These are phyloP conservation scores for Acromyrmex echinatior DNA, from an alignment of 1,140 invertebrate species.

Conservation along the genomic window DNA sequence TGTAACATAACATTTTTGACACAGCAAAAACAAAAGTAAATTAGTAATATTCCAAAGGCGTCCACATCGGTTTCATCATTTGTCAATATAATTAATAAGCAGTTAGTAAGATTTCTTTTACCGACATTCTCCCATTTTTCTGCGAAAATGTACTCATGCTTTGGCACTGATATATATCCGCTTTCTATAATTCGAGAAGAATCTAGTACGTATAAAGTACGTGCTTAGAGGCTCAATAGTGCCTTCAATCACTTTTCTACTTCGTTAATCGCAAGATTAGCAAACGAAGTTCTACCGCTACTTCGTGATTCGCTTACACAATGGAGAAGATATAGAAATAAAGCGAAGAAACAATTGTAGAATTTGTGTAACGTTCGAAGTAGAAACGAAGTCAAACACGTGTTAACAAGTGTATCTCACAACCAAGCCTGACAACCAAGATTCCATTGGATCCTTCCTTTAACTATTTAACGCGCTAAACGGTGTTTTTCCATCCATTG, in stretches of 20 bases:
- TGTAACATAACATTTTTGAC: background rate
- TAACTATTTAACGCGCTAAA: constrained; percentile 14
- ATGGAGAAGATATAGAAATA: background rate
- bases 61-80: background rate
- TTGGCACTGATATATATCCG: background rate
- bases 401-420: background rate
- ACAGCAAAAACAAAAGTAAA: background rate
- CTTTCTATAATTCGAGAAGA: constrained; percentile 19
- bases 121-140: background rate
- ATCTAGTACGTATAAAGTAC: constrained; percentile 13
- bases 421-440: background rate
- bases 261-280: constrained; percentile 44
- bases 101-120: background rate
- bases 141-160: background rate
- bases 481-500: background rate
- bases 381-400: constrained; percentile 32
- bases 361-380: constrained; percentile 14
- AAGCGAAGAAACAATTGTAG: constrained; percentile 1
- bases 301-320: constrained; percentile 46
- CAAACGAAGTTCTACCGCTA: constrained; percentile 35
- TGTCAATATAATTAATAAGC: constrained; percentile 7
- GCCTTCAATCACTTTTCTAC: constrained; percentile 39
- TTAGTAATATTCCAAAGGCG: background rate
- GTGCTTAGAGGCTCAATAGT: constrained; percentile 28
- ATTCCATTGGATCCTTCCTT: background rate